Evolutionary conservation across 2,888 invertebrate species (phyloP), one percentile per base, ranked within the genome.

Genomic region (Ormia ochracea): DNA sequence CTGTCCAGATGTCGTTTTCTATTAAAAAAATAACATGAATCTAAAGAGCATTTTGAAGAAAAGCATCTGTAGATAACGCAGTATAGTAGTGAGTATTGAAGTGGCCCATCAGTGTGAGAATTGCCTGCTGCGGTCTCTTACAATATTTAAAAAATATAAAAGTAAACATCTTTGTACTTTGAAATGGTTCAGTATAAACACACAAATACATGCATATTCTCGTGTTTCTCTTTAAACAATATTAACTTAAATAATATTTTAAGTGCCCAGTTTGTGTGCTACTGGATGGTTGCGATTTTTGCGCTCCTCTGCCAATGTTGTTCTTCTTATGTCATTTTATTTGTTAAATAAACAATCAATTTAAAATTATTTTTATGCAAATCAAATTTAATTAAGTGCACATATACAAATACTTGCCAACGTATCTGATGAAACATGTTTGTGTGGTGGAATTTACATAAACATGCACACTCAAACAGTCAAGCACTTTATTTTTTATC

Each of bases 371-470:
- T 83, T 82, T 82, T 81, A 82, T 83, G 80, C 78, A 83, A 82
- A 82, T 81, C 82, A 78, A 81, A 82, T 83, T 81, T 81, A 83
- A 82, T 83, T 83, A 82, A 82, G 83, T 81, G 81, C 78, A 72
- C 59, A 73, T 74, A 81, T 61, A 59, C 70, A 75, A 75, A 66
- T 78, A 72, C 74, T 74, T 63, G 31, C 50, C 7, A 56, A 58
- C 41, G 21, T 21, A 12, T 41, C n/a, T 14, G 23, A 23, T 10
- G 48, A n/a, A n/a, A n/a, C n/a, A n/a, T 50, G 48, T 5, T 33
- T 26, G 6, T 2, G 28, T 10, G 12, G 10, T 4, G 14, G 17
- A 12, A 14, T 9, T 17, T 17, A 6, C 41, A 3, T 9, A 43
- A 17, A 17, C 19, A 43, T 45, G 10, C 45, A 45, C 23, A 45